Evolutionary conservation across 2,113 vertebrate genomes (phyloP).

Genomic region (Sorex araneus): DNA sequence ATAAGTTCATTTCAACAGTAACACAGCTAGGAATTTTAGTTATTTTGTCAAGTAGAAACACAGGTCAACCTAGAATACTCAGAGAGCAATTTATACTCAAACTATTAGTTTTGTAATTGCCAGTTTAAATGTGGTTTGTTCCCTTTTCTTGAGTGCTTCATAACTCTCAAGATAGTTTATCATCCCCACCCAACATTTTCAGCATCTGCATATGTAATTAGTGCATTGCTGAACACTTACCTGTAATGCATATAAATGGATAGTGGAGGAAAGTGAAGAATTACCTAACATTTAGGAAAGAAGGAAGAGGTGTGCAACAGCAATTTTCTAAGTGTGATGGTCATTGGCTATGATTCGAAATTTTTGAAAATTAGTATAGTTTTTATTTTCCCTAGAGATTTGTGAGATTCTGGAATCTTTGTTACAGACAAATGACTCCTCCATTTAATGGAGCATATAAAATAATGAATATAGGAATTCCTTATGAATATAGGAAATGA

Average conservation of each 20-base stretch:
- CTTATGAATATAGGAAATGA: not conserved
- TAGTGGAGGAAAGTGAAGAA: not conserved
- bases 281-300: not conserved
- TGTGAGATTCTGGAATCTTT: not conserved
- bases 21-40: not conserved
- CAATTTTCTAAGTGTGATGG: not conserved
- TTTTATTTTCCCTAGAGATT: not conserved
- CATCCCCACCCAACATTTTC: not conserved
- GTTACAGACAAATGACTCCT: not conserved
- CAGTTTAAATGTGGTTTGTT: not conserved
- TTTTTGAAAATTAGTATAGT: not conserved
- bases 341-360: not conserved
- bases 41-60: not conserved
- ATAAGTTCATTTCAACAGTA: not conserved
- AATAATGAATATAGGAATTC: not conserved
- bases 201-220: not conserved
- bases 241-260: not conserved
- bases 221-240: not conserved
- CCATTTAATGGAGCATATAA: not conserved
- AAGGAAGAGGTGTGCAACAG: not conserved
- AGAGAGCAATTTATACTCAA: not conserved
- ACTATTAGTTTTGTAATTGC: not conserved
- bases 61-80: not conserved
- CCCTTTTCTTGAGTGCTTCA: not conserved
- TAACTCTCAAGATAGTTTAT: not conserved